Base-by-base conservation (phyloP, 2,113 vertebrate genomes). In the Lasiurus borealis region DNA sequence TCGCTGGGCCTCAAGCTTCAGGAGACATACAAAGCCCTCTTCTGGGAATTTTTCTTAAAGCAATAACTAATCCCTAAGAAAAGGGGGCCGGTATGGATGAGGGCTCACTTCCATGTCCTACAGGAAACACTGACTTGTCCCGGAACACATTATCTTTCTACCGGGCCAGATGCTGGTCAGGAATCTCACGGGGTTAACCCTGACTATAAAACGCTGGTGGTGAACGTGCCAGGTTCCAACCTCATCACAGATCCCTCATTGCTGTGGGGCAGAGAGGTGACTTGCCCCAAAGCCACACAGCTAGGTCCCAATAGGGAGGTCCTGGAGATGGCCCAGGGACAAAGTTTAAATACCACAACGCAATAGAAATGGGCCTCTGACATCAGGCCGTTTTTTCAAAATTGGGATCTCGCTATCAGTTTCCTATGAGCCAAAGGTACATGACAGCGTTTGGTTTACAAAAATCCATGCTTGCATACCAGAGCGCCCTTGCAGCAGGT, bases 161-260 rank as follows among this genome's bases (percentile, higher is more conserved):
- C 0, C 0, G 2, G n/a, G 77, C 0, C 0, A 0, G 46, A 21
- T 3, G 69, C 62, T 34, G 8, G 8, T 2, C 57, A 23, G 59
- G 6, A 27, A 8, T 0, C 66, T 59, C 15, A 14, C 18, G 25
- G 36, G 40, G 29, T 69, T 29, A 2, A 48, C 50, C 12, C 90
- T 18, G 18, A 68, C 68, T 44, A 23, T 0, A 29, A 50, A 10
- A 2, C 2, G 1, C 54, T 18, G 23, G 10, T 0, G 0, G 40
- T 9, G 12, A n/a, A 19, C 15, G 0, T 3, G 12, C 72, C 54
- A 16, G 18, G 27, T 5, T 12, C 52, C 21, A 3, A 3, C 5
- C 31, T 6, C 2, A 0, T 0, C 14, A 16, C 18, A 7, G 29
- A 6, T 11, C 19, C 19, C 2, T 40, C 44, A 2, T 40, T 15